Evolutionary conservation across 2,113 vertebrate genomes (phyloP).

Genomic region (Dasypus novemcinctus): DNA sequence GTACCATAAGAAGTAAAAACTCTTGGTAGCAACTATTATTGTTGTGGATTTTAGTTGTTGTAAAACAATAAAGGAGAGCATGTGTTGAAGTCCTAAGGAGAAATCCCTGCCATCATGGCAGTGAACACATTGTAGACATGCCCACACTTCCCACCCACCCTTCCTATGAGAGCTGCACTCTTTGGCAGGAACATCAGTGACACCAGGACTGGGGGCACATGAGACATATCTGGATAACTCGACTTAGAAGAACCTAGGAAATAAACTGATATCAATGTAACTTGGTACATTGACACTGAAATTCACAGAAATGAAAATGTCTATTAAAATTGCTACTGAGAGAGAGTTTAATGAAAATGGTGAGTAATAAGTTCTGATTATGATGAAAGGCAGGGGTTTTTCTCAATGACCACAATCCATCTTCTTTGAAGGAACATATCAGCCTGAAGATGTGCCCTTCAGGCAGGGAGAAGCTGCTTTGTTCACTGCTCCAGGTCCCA

Average conservation of each 20-base stretch:
- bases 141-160: no score
- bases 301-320: background rate
- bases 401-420: rapidly evolving
- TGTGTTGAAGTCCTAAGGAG: rapidly evolving
- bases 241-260: background rate
- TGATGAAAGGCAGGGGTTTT: background rate
- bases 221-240: rapidly evolving
- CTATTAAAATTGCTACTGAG: background rate
- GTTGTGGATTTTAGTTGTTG: background rate
- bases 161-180: background rate
- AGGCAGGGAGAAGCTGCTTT: no score
- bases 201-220: background rate
- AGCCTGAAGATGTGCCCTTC: no score
- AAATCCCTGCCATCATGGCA: no score
- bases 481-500: background rate
- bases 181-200: rapidly evolving
- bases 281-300: background rate
- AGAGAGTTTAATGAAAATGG: background rate
- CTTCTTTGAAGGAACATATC: rapidly evolving
- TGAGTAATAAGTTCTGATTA: background rate
- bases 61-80: background rate
- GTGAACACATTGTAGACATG: rapidly evolving
- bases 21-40: rapidly evolving
- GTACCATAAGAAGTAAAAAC: rapidly evolving
- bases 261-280: background rate